Base-by-base conservation (phyloP, 2,797 vertebrate species). In the Spatula clypeata region DNA sequence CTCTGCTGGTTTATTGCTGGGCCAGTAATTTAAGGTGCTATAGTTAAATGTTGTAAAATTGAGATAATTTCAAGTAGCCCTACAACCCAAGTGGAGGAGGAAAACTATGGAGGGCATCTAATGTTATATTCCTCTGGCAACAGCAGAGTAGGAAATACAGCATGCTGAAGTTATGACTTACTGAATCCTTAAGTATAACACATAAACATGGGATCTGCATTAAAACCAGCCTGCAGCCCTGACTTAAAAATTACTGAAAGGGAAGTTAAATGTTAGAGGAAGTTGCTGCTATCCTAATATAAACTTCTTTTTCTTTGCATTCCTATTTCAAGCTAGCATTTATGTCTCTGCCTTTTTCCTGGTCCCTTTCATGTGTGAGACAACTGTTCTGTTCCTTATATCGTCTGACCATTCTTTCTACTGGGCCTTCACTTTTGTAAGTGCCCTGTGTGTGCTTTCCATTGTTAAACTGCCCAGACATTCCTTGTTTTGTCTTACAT, bases 401-500 rank as follows among this genome's bases (percentile, higher is more conserved):
- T 69, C 1, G 0, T n/a, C 51, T 53, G 14, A 14, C 34, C 1
- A 0, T 44, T 73, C 34, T 65, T 86, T 13, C 3, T 77, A 8
- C 20, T 2, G n/a, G 45, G 16, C 29, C 11, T 58, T 88, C 3
- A 3, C 36, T 58, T 75, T 42, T 57, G 3, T 29, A 47, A 51
- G 15, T 75, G 21, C 5, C 27, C 5, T 7, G 23, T 21, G 47
- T 24, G 36, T 79, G 45, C 13, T 86, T 88, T 24, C 27, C 16
- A 54, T 55, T 67, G 6, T 67, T 86, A 58, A 72, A 70, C 4
- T 42, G 13, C 31, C 24, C 42, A 36, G 32, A 6, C 17, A 83
- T 83, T 44, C 54, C 32, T 53, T 67, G 0, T 1, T 77, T 93
- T 88, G 84, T 14, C 36, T 86, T 11, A 3, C 1, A 1, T 71